Conservation (phyloP, 2,113 vertebrate species). For the Maccullochella peelii region DNA sequence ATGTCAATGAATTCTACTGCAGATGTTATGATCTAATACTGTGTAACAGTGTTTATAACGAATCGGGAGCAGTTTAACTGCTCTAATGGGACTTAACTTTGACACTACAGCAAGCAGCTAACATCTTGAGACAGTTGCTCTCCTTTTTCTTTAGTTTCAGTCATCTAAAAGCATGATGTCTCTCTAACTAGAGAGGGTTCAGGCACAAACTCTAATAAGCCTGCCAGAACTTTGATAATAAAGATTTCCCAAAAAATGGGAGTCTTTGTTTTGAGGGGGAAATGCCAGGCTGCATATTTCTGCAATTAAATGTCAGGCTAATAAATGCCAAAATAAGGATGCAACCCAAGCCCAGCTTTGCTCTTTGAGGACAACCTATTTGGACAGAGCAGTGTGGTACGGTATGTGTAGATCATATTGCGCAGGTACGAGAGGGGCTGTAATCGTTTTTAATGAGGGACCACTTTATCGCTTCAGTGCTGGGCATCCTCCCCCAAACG, state of each 20-base stretch:
- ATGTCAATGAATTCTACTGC: constrained; percentile 15
- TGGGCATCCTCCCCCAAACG: constrained; percentile 73
- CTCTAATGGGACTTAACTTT: constrained; percentile 31
- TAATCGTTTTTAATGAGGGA: constrained; percentile 82
- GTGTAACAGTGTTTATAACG: constrained; percentile 26
- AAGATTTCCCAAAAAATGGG: constrained; percentile 13
- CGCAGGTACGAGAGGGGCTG: constrained; percentile 67
- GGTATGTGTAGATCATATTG: constrained; percentile 72
- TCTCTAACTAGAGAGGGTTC: constrained; percentile 15
- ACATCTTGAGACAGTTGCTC: background rate
- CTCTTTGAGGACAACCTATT: constrained; percentile 62
- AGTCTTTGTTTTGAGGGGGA: constrained; percentile 61
- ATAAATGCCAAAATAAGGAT: constrained; percentile 67
- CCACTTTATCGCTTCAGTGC: constrained; percentile 77
- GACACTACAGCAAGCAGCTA: constrained; percentile 15
- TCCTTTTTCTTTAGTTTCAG: constrained; percentile 6
- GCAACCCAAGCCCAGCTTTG: constrained; percentile 61
- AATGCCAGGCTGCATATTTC: constrained; percentile 68
- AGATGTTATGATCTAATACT: constrained; percentile 26
- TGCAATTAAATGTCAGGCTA: constrained; percentile 72
- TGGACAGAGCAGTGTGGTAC: constrained; percentile 59
- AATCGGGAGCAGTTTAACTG: constrained; percentile 18
- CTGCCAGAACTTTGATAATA: constrained; percentile 30
- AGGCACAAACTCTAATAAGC: constrained; percentile 39
- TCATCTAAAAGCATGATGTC: constrained; percentile 2